Base-by-base conservation (phyloP, 2,113 vertebrate genomes). In the Myrmophylax atrothorax region DNA sequence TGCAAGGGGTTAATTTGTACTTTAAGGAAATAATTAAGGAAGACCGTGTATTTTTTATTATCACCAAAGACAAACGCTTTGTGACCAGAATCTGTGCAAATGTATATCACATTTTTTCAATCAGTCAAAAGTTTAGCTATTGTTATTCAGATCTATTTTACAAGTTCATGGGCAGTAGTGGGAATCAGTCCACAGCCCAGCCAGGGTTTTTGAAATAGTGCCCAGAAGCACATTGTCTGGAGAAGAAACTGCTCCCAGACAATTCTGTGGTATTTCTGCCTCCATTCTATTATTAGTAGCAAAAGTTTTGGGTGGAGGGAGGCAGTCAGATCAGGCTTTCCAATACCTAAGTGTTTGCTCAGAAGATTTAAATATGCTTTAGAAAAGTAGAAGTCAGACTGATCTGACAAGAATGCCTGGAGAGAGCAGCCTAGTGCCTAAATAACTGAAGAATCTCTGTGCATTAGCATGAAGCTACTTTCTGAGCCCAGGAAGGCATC, bases 401-500 rank as follows among this genome's bases (percentile, higher is more conserved):
- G 59, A 33, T 62, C 22, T 75, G 28, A 69, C 26, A 42, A 40
- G 15, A 82, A 49, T n/a, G 25, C 33, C 47, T 77, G 25, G 35
- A 72, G 44, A 75, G 20, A 86, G 38, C 46, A 81, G 49, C 29
- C n/a, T 37, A 44, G 9, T 37, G 67, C 46, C 19, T 23, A 90
- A 86, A 50, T 28, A 66, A 77, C 35, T 76, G 25, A 58, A 78
- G 49, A 62, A 93, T 63, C 33, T 55, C 52, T 18, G 7, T 37
- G 19, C 17, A 73, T 42, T 46, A 46, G 9, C 26, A 37, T 18
- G 12, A 72, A 60, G 15, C 26, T 28, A 5, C 40, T 29, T 60
- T 49, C 44, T 37, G 22, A 46, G 25, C 12, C 35, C 31, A 1
- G 5, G 62, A 72, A 68, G 9, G 46, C 0, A 0, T n/a, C 5